Conservation (phyloP, 2,797 vertebrate species). For the Trachurus trachurus region DNA sequence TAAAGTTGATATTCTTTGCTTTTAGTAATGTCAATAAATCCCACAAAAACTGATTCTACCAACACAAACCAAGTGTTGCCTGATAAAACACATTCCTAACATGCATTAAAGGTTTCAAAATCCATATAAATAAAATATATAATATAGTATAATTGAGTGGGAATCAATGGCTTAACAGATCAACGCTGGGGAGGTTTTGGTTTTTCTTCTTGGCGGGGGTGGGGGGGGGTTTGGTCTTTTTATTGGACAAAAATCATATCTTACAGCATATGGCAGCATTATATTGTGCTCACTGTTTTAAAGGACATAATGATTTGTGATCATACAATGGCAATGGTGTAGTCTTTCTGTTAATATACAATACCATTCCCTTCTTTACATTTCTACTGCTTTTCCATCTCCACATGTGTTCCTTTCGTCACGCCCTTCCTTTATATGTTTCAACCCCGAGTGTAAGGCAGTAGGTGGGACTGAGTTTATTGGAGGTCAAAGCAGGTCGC, state of each 20-base stretch:
- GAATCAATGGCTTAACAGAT: too few species aligned
- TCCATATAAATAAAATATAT: background rate
- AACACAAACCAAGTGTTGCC: background rate
- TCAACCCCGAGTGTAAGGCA: slow-evolving; percentile 26
- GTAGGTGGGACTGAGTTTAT: slow-evolving; percentile 30
- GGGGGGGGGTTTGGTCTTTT: background rate
- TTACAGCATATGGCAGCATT: background rate
- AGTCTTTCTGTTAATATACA: background rate
- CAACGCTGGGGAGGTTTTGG: too few species aligned
- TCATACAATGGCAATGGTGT: background rate
- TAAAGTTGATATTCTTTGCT: background rate
- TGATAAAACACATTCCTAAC: background rate
- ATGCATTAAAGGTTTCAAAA: background rate
- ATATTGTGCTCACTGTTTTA: slow-evolving; percentile 4
- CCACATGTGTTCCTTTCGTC: slow-evolving; percentile 15
- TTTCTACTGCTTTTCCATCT: slow-evolving; percentile 29
- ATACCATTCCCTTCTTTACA: background rate
- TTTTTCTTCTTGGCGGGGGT: too few species aligned
- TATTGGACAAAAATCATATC: background rate
- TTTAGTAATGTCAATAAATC: background rate
- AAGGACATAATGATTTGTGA: background rate
- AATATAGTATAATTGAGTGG: too few species aligned
- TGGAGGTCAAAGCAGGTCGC: slow-evolving; percentile 37
- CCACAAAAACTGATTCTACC: background rate
- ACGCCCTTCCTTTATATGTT: slow-evolving; percentile 9